Percentiles rank a stretch among this genome's conserved stretches.
Conservation (phyloP, 2,797 vertebrate species). For the Hapalemur alaotrensis region DNA sequence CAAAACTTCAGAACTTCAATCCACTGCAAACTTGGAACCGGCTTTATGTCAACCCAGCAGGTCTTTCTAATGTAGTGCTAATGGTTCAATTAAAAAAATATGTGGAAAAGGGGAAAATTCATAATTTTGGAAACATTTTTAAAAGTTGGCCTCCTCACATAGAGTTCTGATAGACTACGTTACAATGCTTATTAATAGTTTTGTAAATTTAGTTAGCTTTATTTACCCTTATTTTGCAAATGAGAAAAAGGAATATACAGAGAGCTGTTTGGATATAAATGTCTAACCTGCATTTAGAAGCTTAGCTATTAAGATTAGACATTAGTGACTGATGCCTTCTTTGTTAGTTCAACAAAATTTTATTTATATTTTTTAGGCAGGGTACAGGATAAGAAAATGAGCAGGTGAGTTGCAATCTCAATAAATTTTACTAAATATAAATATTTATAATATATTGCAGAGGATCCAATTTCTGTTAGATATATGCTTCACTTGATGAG, state of each 20-base stretch:
- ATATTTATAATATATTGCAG: not conserved
- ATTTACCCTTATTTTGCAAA: not conserved
- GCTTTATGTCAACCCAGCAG: conserved; percentile 41
- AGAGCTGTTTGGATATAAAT: not conserved
- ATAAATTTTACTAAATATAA: not conserved
- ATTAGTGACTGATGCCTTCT: not conserved
- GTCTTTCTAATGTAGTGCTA: not conserved
- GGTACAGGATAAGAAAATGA: not conserved
- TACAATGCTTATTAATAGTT: not conserved
- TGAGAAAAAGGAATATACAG: not conserved
- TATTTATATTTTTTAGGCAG: not conserved
- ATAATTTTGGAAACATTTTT: conserved; percentile 13
- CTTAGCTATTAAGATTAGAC: not conserved
- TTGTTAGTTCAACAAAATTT: not conserved
- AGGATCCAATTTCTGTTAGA: not conserved
- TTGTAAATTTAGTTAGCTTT: not conserved
- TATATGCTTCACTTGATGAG: not conserved
- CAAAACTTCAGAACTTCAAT: conserved; percentile 53
- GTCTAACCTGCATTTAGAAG: not conserved
- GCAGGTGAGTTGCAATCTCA: not conserved
- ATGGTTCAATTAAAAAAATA: conserved; percentile 41
- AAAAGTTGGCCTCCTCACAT: not conserved
- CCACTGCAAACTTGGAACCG: conserved; percentile 44
- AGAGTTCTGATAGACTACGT: not conserved
- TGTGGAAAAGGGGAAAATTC: not conserved